phyloP scores from a whole-genome alignment of 2,888 invertebrate species.

The Dolomedes plantarius region DNA sequence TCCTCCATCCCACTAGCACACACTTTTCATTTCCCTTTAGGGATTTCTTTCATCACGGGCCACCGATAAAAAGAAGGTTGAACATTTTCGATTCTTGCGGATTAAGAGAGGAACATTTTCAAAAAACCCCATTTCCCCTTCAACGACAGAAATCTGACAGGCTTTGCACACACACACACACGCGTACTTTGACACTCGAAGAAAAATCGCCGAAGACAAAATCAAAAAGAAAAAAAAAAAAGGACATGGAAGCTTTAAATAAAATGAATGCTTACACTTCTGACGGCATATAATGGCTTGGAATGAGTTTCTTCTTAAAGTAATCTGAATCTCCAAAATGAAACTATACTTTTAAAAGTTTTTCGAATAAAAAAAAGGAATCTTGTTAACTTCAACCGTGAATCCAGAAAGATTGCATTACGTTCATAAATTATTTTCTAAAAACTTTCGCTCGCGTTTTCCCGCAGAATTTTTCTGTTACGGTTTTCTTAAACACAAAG shows the following conservation, averaged over 20 bases:
- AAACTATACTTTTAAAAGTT: neutral
- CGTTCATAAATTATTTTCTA: neutral
- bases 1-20: too few relatives aligned
- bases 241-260: neutral
- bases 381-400: slow-evolving; percentile 14
- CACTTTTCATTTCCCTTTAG: too few relatives aligned
- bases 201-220: neutral
- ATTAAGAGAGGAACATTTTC: neutral
- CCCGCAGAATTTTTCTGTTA: neutral
- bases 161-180: too few relatives aligned
- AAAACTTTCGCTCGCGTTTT: slow-evolving; percentile 10
- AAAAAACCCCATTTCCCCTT: neutral
- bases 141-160: neutral
- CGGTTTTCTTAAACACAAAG: neutral
- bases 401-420: slow-evolving; percentile 1
- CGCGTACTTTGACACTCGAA: neutral
- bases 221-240: neutral
- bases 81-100: neutral
- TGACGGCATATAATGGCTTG: neutral
- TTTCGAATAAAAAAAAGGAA: neutral
- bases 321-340: neutral
- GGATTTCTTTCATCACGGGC: too few relatives aligned
- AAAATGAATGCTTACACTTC: neutral
- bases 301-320: neutral
- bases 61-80: neutral